A percentile compares a stretch with the other conserved stretches of the same genome.
Evolutionary conservation across 1,140 invertebrate genomes (phyloP).

Genomic region (Anastrepha ludens): DNA sequence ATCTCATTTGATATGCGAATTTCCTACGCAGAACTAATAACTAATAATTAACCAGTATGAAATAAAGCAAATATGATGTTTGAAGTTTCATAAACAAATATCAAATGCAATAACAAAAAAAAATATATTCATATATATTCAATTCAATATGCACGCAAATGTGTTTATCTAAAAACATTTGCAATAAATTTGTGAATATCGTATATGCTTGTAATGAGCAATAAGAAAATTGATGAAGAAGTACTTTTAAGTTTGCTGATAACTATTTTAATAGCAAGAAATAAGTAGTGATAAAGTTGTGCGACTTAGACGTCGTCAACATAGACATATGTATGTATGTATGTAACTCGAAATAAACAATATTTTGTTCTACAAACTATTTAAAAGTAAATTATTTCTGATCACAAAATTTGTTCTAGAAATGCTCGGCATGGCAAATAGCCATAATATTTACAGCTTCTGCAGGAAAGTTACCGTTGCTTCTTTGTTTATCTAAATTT

Average conservation of each 20-base stretch:
- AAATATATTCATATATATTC: neutral
- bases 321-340: neutral
- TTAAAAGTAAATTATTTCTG: no score
- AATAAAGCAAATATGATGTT: no score
- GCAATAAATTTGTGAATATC: neutral
- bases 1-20: neutral
- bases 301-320: neutral
- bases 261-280: neutral
- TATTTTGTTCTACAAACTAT: conserved; percentile 41
- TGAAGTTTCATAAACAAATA: neutral
- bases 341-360: conserved; percentile 28
- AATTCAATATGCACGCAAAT: neutral
- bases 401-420: no score
- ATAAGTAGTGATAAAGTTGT: conserved; percentile 44
- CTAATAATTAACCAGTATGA: no score
- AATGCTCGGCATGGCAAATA: no score
- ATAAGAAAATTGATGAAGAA: neutral
- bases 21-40: neutral
- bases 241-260: neutral
- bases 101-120: neutral
- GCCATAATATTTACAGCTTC: no score
- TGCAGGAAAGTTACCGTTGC: no score
- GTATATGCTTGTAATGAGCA: neutral
- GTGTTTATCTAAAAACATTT: neutral
- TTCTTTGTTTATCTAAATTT: no score